Evolutionary conservation across 2,113 vertebrate species (phyloP), one percentile per base, ranked within the genome.

Genomic region (Actenoides lindsayi): DNA sequence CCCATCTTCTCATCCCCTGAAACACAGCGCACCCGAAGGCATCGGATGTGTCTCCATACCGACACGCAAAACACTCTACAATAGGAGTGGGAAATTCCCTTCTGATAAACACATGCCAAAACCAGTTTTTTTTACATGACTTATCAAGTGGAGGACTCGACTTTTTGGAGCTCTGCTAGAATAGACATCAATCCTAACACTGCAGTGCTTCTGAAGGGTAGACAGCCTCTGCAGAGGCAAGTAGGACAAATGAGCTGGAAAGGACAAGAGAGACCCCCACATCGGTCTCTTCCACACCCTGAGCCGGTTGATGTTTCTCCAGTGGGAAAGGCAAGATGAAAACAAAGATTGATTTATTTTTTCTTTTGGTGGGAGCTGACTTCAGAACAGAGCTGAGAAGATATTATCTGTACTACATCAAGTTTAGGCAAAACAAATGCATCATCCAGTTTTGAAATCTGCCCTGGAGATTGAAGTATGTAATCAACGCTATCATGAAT

Each of bases 51-150:
- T 37, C 90, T 95, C 91, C 92, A 89, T 2, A 14, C 90, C 92
- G 77, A 86, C 80, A 74, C 81, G 83, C 41, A 62, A 71, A 94
- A 81, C 57, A 44, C 87, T 75, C 64, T 41, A 42, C 2, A 9
- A 20, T 69, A 88, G 41, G 78, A 94, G 94, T 89, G 91, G 91
- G 96, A 92, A 95, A 92, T 78, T 84, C 92, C 83, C 89, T 91
- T 50, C 73, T 2, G 27, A 94, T 71, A 96, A 96, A 89, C 1
- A 1, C 62, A 63, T 0, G 81, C 77, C 92, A 96, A 90, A 91
- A 6, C 11, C 73, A 87, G 27, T 10, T 87, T 89, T 89, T 93
- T 89, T 92, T 6, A 57, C n/a, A 31, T 6, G 57, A 89, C 77
- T 91, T 88, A 87, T 24, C 89, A 60, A 93, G 80, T 16, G 80